Conservation (phyloP, 2,797 vertebrate genomes). For the Takifugu ocellatus region DNA sequence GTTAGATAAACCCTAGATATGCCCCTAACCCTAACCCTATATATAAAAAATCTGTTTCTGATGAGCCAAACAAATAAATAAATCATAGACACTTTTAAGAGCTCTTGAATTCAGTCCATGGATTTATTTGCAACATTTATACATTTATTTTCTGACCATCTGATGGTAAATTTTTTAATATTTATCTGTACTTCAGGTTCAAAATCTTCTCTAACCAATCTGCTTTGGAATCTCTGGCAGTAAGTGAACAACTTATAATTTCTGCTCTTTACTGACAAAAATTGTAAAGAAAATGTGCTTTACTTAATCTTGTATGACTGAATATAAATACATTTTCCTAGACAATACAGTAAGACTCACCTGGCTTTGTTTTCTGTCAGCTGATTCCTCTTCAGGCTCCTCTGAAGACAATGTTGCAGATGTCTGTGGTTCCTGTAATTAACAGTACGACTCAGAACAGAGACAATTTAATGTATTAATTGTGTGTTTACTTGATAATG, state of each 20-base stretch:
- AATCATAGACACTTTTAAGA: neutral
- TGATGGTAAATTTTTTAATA: neutral
- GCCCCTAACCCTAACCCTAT: too few species aligned
- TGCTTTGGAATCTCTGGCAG: constrained; percentile 89
- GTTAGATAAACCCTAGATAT: too few species aligned
- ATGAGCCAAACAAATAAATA: neutral
- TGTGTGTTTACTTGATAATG: neutral
- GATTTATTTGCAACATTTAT: neutral
- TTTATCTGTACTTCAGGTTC: constrained; percentile 76
- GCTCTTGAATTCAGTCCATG: neutral
- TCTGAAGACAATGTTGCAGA: constrained; percentile 88
- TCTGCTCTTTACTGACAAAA: too few species aligned
- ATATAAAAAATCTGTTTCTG: neutral
- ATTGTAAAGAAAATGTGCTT: neutral
- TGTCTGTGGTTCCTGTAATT: constrained; percentile 89
- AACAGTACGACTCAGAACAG: constrained; percentile 77
- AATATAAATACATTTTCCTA: neutral
- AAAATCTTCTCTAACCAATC: constrained; percentile 94
- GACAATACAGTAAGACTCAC: constrained; percentile 66
- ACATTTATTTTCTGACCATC: neutral
- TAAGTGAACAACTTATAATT: constrained; percentile 56
- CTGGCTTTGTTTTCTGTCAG: constrained; percentile 55
- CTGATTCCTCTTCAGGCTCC: constrained; percentile 90
- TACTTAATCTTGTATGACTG: neutral
- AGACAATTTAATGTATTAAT: neutral